These are phyloP conservation scores for Thalassaphorura encarpata DNA, from an alignment of 1,140 invertebrate species.

Conservation along the genomic window DNA sequence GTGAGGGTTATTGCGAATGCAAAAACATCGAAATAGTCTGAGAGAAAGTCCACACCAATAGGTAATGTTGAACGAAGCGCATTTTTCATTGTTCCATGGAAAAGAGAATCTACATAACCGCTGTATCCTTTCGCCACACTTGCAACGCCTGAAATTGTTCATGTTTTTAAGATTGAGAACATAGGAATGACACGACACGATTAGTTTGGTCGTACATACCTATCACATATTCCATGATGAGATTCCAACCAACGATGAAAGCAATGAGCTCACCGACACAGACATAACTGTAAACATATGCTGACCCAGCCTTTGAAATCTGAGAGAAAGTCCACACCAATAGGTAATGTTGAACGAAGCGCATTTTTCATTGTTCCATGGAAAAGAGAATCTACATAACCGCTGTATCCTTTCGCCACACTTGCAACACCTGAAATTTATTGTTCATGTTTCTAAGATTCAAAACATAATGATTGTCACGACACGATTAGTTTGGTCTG, in stretches of 20 bases:
- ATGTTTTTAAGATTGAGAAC: not conserved
- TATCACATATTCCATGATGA: constrained; percentile 81
- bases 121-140: constrained; percentile 86
- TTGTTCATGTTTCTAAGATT: not conserved
- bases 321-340: constrained; percentile 60
- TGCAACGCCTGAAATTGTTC: constrained; percentile 55
- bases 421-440: constrained; percentile 51
- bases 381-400: constrained; percentile 69
- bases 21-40: constrained; percentile 73
- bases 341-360: constrained; percentile 56
- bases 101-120: constrained; percentile 72
- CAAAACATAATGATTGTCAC: not conserved
- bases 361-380: constrained; percentile 59
- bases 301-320: too few species aligned
- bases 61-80: constrained; percentile 55
- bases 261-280: constrained; percentile 71
- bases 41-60: constrained; percentile 59
- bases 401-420: constrained; percentile 81
- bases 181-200: not conserved
- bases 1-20: constrained; percentile 58
- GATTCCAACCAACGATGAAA: constrained; percentile 74
- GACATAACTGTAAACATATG: constrained; percentile 64
- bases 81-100: constrained; percentile 56
- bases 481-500: not conserved
- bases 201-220: constrained; percentile 44